phyloP scores from a whole-genome alignment of 2,888 invertebrate species.

The Machimus atricapillus region DNA sequence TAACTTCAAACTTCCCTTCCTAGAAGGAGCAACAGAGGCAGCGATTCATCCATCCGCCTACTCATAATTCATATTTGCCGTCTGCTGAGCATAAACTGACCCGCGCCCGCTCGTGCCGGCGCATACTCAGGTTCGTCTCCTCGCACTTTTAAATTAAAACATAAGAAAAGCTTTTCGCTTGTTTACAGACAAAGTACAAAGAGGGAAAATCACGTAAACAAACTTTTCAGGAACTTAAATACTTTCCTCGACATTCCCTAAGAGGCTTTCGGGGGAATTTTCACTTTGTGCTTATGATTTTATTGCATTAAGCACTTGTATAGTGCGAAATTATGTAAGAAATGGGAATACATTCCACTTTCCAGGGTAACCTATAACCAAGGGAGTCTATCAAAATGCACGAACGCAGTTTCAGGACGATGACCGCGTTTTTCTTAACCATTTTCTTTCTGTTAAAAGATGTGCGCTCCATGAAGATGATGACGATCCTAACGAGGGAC shows the following conservation, averaged over 20 bases:
- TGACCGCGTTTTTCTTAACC: neutral
- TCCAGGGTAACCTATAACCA: neutral
- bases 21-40: neutral
- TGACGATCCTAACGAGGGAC: no score
- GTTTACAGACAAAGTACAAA: constrained; percentile 29
- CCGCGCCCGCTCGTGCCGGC: neutral
- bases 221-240: constrained; percentile 34
- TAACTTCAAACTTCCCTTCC: constrained; percentile 1
- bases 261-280: constrained; percentile 27
- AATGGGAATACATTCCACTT: neutral
- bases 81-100: constrained; percentile 24
- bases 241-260: constrained; percentile 21
- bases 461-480: no score
- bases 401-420: neutral
- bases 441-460: neutral
- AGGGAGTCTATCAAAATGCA: neutral
- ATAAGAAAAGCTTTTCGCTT: constrained; percentile 23
- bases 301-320: constrained; percentile 20
- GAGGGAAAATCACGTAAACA: constrained; percentile 32
- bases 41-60: constrained; percentile 17
- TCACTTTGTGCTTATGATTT: constrained; percentile 24
- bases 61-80: constrained; percentile 32
- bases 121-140: neutral
- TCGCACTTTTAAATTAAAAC: constrained; percentile 24
- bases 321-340: constrained; percentile 3